These are phyloP conservation scores for Microtus ochrogaster DNA, from an alignment of 2,113 vertebrate species.

Conservation along the genomic window DNA sequence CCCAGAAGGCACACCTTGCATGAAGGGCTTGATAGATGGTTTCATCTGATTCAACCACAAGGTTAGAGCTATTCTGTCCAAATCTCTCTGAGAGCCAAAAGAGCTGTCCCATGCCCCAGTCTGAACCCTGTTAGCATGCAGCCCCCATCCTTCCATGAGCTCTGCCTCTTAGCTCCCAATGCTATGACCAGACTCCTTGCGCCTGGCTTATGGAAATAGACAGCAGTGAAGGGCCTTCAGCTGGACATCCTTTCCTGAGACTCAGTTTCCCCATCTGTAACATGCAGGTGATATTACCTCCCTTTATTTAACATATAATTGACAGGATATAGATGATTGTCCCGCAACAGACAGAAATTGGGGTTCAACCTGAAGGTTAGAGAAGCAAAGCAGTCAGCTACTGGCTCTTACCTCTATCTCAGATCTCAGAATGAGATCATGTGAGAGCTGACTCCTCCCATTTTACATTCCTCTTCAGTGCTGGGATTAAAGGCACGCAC, in stretches of 20 bases:
- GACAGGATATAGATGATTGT: no score
- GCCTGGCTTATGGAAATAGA: no score
- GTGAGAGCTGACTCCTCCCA: no score
- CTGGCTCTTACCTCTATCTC: no score
- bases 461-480: no score
- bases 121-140: background rate
- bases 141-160: background rate
- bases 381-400: no score
- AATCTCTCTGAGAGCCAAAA: background rate
- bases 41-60: background rate
- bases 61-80: background rate
- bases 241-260: background rate
- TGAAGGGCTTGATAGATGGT: background rate
- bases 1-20: background rate
- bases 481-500: no score
- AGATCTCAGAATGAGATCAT: no score
- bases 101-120: background rate
- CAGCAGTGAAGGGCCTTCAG: background rate
- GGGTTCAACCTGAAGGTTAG: no score
- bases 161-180: background rate
- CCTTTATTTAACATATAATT: background rate
- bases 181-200: rapidly evolving
- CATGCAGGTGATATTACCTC: background rate
- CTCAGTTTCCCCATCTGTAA: background rate
- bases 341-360: no score